A percentile compares a stretch with the other conserved stretches of the same genome.
These are phyloP conservation scores for Cyprinus carpio DNA, from an alignment of 2,113 vertebrate species.

Conservation along the genomic window DNA sequence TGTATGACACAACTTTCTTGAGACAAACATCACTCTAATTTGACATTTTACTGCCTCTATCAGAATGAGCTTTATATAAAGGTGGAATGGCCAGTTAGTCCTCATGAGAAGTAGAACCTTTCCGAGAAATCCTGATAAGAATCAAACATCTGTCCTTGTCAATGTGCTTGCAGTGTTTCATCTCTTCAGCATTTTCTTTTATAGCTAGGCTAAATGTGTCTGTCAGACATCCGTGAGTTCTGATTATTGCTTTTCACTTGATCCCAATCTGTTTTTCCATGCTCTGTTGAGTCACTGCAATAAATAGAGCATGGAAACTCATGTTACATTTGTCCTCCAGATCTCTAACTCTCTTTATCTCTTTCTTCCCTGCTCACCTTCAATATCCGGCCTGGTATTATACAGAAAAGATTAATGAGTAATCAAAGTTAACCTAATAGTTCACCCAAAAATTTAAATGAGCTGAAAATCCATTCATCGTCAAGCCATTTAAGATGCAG, in stretches of 20 bases:
- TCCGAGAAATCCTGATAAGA: slow-evolving; percentile 24
- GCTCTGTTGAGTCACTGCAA: slow-evolving; percentile 19
- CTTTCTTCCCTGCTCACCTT: slow-evolving; percentile 12
- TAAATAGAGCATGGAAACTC: background rate
- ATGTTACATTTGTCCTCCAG: slow-evolving; percentile 25
- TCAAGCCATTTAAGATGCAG: no score
- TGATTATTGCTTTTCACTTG: slow-evolving; percentile 11
- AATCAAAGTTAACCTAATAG: background rate
- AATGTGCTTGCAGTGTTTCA: background rate
- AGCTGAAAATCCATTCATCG: no score
- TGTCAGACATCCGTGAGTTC: background rate
- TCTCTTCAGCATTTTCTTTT: background rate
- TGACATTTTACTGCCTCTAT: background rate
- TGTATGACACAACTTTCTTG: background rate
- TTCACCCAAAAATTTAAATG: no score
- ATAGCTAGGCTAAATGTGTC: background rate
- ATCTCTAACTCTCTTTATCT: background rate
- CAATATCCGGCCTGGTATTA: slow-evolving; percentile 6
- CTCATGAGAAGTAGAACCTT: background rate
- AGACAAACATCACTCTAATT: background rate
- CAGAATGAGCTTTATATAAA: background rate
- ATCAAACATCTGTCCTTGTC: slow-evolving; percentile 13
- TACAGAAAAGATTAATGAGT: background rate
- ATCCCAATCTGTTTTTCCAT: background rate
- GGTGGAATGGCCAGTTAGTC: background rate